Evolutionary conservation across 2,113 vertebrate genomes (phyloP).

Genomic region (Myotis lucifugus): DNA sequence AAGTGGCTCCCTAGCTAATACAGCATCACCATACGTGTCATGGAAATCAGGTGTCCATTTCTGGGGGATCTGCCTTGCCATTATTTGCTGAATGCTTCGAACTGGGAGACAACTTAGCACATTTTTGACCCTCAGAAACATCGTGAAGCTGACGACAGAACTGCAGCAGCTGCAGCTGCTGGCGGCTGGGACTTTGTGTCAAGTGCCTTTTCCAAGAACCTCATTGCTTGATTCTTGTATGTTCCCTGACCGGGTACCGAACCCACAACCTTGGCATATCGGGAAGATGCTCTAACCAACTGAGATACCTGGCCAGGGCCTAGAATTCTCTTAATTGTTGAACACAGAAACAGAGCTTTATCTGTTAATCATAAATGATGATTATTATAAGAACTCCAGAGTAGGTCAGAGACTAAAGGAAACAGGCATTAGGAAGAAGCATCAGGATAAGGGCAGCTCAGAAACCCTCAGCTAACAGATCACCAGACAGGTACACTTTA

Average conservation of each 20-base stretch:
- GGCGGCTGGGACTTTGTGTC: neutral
- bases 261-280: neutral
- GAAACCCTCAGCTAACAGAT: neutral
- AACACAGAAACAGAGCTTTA: neutral
- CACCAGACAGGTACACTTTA: neutral
- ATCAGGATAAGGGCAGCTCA: neutral
- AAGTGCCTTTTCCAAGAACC: neutral
- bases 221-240: neutral
- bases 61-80: neutral
- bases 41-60: neutral
- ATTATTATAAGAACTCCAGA: neutral
- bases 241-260: neutral
- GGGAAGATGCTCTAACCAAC: neutral
- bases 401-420: neutral
- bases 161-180: neutral
- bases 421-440: neutral
- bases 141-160: neutral
- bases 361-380: neutral
- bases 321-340: neutral
- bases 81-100: neutral
- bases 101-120: neutral
- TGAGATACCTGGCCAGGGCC: neutral
- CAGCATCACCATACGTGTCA: neutral
- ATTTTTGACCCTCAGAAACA: neutral
- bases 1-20: neutral